A percentile compares a stretch with the other conserved stretches of the same genome.
phyloP scores from a whole-genome alignment of 2,797 vertebrate species.

The Hoplostethus mediterraneus region DNA sequence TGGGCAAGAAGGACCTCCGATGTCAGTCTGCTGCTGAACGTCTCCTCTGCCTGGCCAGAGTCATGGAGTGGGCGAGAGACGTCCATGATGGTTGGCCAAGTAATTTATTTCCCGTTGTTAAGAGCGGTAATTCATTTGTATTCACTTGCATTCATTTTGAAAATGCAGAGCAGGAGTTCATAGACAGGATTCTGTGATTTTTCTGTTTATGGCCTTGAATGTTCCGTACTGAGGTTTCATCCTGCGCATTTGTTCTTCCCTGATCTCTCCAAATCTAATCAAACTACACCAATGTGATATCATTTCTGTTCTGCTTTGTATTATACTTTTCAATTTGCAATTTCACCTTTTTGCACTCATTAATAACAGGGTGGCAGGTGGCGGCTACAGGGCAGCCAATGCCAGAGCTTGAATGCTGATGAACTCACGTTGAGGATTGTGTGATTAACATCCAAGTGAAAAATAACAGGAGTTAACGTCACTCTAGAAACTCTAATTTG shows the following conservation, averaged over 20 bases:
- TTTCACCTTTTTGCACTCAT: conserved; percentile 16
- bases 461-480: too few species aligned
- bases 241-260: background rate
- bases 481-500: too few species aligned
- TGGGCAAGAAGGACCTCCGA: too few species aligned
- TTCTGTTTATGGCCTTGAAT: conserved; percentile 11
- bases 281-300: background rate
- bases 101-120: too few species aligned
- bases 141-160: background rate
- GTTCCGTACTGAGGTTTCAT: background rate
- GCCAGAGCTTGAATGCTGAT: background rate
- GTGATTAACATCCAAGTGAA: too few species aligned
- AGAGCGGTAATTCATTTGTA: background rate
- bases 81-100: too few species aligned
- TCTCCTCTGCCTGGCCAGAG: too few species aligned
- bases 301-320: background rate
- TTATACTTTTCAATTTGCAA: conserved; percentile 18
- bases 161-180: background rate
- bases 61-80: too few species aligned
- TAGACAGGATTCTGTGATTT: background rate
- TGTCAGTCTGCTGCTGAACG: too few species aligned
- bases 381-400: background rate
- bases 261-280: background rate
- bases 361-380: background rate
- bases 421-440: background rate